Base-by-base conservation (phyloP, 2,797 vertebrate species). In the Gallirallus australis region DNA sequence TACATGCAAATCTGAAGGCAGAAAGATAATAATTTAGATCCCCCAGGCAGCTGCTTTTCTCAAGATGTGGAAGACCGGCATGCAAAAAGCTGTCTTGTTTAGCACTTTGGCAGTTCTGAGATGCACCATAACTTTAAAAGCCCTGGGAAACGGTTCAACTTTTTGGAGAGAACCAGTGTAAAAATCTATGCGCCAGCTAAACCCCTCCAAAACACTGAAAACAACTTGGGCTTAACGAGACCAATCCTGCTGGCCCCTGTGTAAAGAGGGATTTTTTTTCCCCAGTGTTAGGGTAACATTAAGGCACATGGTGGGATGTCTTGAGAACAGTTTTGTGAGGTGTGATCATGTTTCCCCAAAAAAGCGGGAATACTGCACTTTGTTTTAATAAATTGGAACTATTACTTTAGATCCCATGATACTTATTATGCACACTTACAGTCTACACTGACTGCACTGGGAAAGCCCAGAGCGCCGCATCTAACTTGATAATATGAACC, bases 311-410 rank as follows among this genome's bases (percentile, higher is more conserved):
- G 64, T 95, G 59, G 84, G 94, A 80, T 81, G 73, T 93, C 93
- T 95, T 73, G 80, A 95, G 93, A 90, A 91, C 75, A 95, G 95
- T 95, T 93, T 89, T 93, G 82, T 94, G 92, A 97, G 92, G 93
- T 96, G 90, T 70, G 69, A 92, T 94, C 83, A 56, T 86, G 89
- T 90, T 94, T 91, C 76, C 82, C 7, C 47, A 0, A 86, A 90
- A 93, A 92, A 93, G 56, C 3, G 5, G 79, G 83, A 96, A 94
- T 85, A 89, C 19, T 78, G 57, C 90, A 92, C 66, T 95, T 94
- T 73, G 77, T 90, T 93, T 87, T 88, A 95, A 93, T 94, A 95
- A 94, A 94, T 91, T 94, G 89, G 82, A 96, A 59, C 71, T 82
- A 92, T 90, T 95, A 94, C 78, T 93, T 95, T 86, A 92, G 95